Conservation (phyloP, 2,797 vertebrate genomes). For the Hylomyscus alleni region DNA sequence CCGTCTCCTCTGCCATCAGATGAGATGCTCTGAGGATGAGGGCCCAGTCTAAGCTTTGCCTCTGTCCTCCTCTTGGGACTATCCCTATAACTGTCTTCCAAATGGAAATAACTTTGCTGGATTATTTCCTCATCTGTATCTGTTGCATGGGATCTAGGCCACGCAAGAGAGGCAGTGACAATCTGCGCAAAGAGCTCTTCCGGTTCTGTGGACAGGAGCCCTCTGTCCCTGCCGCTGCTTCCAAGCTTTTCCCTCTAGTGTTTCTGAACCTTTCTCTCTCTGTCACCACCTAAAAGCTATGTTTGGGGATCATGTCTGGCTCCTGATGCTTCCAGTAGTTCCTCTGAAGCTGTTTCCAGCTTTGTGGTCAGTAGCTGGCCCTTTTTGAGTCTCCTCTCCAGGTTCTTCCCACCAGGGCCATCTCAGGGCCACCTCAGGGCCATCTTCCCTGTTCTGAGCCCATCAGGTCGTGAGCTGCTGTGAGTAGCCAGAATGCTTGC, state of each 20-base stretch:
- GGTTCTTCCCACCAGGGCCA: not conserved
- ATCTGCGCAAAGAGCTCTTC: not conserved
- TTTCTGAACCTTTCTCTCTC: not conserved
- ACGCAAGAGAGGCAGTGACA: not conserved
- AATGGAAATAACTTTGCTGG: not conserved
- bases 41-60: fast-evolving
- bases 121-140: not conserved
- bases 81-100: not conserved
- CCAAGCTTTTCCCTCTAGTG: not conserved
- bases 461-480: not conserved
- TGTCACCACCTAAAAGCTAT: fast-evolving
- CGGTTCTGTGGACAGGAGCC: not conserved
- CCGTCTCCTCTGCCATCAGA: not conserved
- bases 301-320: fast-evolving
- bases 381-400: not conserved
- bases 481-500: not conserved
- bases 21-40: not conserved
- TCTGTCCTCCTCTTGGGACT: not conserved
- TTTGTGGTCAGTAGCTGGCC: not conserved
- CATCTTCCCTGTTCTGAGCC: fast-evolving
- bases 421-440: not conserved
- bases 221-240: not conserved
- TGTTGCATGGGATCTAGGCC: not conserved
- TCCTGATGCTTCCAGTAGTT: not conserved
- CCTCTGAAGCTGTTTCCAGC: not conserved